phyloP scores from a whole-genome alignment of 2,888 invertebrate genomes.

The Monoplex corrugatus region DNA sequence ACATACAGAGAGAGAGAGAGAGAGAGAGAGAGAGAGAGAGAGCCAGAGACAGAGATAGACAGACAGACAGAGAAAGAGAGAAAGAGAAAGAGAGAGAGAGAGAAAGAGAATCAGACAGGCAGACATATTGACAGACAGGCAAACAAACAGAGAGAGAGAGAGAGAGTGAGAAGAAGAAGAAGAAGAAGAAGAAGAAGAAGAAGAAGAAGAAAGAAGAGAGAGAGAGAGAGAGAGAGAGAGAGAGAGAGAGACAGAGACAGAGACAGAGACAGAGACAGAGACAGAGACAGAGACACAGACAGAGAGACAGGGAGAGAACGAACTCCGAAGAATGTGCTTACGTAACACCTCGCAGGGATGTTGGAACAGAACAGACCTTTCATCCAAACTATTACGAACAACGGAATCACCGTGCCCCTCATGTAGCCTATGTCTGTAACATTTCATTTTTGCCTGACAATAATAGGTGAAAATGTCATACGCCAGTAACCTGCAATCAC shows the following conservation, averaged over 20 bases:
- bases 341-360: too few relatives aligned
- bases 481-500: too few relatives aligned
- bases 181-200: not conserved
- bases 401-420: too few relatives aligned
- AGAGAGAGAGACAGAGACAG: not conserved
- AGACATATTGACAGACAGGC: not conserved
- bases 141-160: conserved; percentile 13
- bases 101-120: not conserved
- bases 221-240: conserved; percentile 23
- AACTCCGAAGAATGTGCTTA: too few relatives aligned
- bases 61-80: not conserved
- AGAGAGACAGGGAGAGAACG: too few relatives aligned
- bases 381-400: too few relatives aligned
- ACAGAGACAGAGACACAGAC: not conserved
- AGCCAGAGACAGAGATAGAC: not conserved
- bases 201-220: conserved; percentile 26
- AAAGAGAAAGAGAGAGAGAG: not conserved
- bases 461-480: too few relatives aligned
- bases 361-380: too few relatives aligned
- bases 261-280: not conserved
- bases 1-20: not conserved
- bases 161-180: not conserved
- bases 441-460: too few relatives aligned
- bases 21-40: not conserved
- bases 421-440: too few relatives aligned